Evolutionary conservation across 2,797 vertebrate genomes (phyloP), one percentile per base, ranked within the genome.

Genomic region (Pteropus rufus): DNA sequence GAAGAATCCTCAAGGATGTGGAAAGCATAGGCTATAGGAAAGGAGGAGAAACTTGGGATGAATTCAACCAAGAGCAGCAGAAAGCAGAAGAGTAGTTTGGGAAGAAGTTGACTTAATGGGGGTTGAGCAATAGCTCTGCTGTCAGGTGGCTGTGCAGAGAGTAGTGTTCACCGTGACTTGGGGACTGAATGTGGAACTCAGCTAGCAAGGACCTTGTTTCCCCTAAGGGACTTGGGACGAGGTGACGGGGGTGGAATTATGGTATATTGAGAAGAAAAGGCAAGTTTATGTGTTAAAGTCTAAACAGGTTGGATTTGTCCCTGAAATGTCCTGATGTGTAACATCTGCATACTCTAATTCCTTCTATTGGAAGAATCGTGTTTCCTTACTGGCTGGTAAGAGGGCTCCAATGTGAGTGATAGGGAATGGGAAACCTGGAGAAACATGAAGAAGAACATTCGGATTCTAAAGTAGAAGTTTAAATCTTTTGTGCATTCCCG

Each of bases 181-280:
- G 87, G 46, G 64, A 84, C 4, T 62, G 79, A 77, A 49, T 19
- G 10, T 69, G 84, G 72, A 94, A 41, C 31, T 87, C 88, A 94
- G 90, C 72, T 84, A 92, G 72, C 56, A 96, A 90, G 62, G 69
- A 92, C 87, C 54, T 86, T 54, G 41, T 95, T 93, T 90, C 69
- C 39, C 89, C 64, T 89, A 83, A 91, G 44, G 52, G 79, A 79
- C 26, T 31, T 26, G 49, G 31, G 88, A 26, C 24, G 10, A 92
- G 81, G 36, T 44, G 44, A 62, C 69, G 2, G 26, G 79, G 12
- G 64, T n/a, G 79, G 69, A 94, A 82, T 88, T 58, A 24, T 19
- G 21, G 58, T 62, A 82, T 52, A 65, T 62, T 36, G 72, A 92
- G 85, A 94, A 96, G 96, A 92, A 93, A 94, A 90, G 93, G 52